A percentile compares a stretch with the other conserved stretches of the same genome.
These are phyloP conservation scores for Prenolepis imparis DNA, from an alignment of 2,888 invertebrate genomes.

Conservation along the genomic window DNA sequence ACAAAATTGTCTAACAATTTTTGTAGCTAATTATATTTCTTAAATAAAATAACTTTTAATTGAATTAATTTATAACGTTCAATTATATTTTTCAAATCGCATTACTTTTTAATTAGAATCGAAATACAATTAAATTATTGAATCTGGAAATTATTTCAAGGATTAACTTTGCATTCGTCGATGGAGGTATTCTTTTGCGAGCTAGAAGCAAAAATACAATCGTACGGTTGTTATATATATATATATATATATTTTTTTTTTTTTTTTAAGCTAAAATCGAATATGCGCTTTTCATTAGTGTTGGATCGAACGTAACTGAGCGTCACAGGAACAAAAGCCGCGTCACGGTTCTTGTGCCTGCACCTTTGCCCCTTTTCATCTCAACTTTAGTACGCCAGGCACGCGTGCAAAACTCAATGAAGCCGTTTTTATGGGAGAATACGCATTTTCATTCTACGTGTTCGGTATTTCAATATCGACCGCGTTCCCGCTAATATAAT, in stretches of 20 bases:
- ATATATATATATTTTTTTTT: background rate
- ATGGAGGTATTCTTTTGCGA: background rate
- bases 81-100: background rate
- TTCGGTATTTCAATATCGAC: slow-evolving; percentile 35
- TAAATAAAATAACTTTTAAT: background rate
- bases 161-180: background rate
- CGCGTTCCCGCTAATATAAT: slow-evolving; percentile 35
- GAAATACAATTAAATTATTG: background rate
- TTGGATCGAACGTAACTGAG: slow-evolving; percentile 24
- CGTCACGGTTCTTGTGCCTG: slow-evolving; percentile 24
- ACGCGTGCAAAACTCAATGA: slow-evolving; percentile 52
- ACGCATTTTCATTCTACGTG: slow-evolving; percentile 53
- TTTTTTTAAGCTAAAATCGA: slow-evolving; percentile 28
- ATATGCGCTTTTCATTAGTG: slow-evolving; percentile 51
- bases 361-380: slow-evolving; percentile 23
- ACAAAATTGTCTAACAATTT: background rate
- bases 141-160: background rate
- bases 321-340: slow-evolving; percentile 39
- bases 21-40: background rate
- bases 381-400: slow-evolving; percentile 32
- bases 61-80: background rate
- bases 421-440: slow-evolving; percentile 52
- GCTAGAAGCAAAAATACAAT: background rate
- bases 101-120: background rate
- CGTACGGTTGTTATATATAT: background rate